Evolutionary conservation across 2,797 vertebrate species (phyloP), one percentile per base, ranked within the genome.

Genomic region (Calcarius lapponicus): DNA sequence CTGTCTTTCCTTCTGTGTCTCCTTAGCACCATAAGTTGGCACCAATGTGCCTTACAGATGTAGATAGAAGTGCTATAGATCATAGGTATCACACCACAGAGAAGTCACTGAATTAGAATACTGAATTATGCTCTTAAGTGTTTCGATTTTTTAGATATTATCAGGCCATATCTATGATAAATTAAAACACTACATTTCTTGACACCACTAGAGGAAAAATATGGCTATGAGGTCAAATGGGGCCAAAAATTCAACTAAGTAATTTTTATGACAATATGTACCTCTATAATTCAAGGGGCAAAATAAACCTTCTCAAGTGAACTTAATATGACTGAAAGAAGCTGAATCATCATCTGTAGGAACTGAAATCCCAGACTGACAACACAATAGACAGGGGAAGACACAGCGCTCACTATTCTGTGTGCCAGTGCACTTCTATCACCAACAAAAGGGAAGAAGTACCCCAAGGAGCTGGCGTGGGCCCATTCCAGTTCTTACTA

Each of bases 111-210:
- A 86, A 88, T 95, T 81, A 84, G 24, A 86, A 79, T 50, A 53
- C 58, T 81, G 69, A 93, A 73, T 92, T 88, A 93, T 54, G 60
- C 67, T 80, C 64, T 36, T 86, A 90, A 64, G 80, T 71, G 64
- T 93, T 92, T 90, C 3, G 0, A 81, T 93, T 94, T 90, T 91
- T 53, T 76, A 84, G 87, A 47, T 92, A 88, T 76, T 91, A n/a
- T 76, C 70, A 93, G 87, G 80, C 62, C 53, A 76, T 86, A 84
- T 70, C 71, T 48, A 61, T 76, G 86, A 93, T 48, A 94, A 93
- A 94, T 76, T 90, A 92, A 86, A 93, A 90, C 9, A 66, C 60
- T 92, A 43, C 38, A 88, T 95, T 90, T 87, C 70, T 88, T 85
- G 88, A 91, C 31, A 82, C 13, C 42, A 73, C 71, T 71, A 81